Base-by-base conservation (phyloP, 2,113 vertebrate species). In the Marmota flaviventris region DNA sequence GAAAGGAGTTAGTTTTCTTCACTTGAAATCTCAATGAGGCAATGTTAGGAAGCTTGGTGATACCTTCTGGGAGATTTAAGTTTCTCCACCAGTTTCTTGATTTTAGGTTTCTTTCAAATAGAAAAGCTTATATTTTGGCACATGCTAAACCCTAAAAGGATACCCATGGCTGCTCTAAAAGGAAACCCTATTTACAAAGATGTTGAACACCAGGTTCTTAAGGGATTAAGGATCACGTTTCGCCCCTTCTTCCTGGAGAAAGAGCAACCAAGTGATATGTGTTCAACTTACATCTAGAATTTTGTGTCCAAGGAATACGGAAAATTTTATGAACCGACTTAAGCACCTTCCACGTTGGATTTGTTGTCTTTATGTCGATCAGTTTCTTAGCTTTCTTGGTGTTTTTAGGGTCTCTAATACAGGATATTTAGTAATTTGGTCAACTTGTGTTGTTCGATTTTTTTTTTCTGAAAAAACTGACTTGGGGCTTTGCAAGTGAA, bases 321-420 rank as follows among this genome's bases (percentile, higher is more conserved):
- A 91, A 91, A 95, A 82, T 93, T 97, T 94, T 91, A 77, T 95
- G 88, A 96, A 93, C 69, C 56, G 58, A 94, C 5, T 91, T 93
- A 79, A 0, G 3, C 5, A 72, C 89, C 93, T 95, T 96, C 89
- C 69, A 93, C 92, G 67, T 94, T 85, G 78, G 67, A 67, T 89
- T 88, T 85, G 61, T 92, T 95, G 48, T n/a, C 53, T 8, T 12
- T 58, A 13, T 29, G 27, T 56, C 5, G 65, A 95, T 83, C 73
- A 65, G 20, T 97, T 96, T 90, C 89, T 84, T 86, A 14, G 7
- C 70, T 93, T 85, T 78, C 45, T 85, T 12, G 72, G 27, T 72
- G 20, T 88, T 90, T 93, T 89, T 69, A 73, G 65, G n/a, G 25
- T 18, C 48, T 89, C 77, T 91, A 69, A 65, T 25, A 75, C 0